Percentiles rank a stretch among this genome's conserved stretches.
phyloP scores from a whole-genome alignment of 2,888 invertebrate species.

The Sphaerophoria rueppellii region DNA sequence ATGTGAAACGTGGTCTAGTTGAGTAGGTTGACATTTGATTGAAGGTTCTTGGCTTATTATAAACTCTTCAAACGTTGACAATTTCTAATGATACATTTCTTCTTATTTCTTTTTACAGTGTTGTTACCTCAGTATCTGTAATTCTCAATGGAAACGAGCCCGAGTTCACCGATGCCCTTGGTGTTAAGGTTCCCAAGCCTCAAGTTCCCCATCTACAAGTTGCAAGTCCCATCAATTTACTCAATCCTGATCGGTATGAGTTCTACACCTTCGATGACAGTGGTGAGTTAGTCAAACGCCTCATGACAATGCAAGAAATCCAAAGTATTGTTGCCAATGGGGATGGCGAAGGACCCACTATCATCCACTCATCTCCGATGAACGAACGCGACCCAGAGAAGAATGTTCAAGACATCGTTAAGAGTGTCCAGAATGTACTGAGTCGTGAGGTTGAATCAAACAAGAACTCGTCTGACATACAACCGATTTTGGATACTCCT shows the following conservation, averaged over 20 bases:
- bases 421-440: slow-evolving; percentile 91
- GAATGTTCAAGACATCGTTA: slow-evolving; percentile 90
- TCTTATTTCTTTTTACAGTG: slow-evolving; percentile 82
- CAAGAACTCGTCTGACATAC: slow-evolving; percentile 83
- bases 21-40: too few species aligned
- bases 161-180: slow-evolving; percentile 87
- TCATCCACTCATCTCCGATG: slow-evolving; percentile 79
- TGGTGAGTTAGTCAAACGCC: slow-evolving; percentile 90
- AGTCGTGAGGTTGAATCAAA: slow-evolving; percentile 87
- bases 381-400: slow-evolving; percentile 84
- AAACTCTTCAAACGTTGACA: background rate
- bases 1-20: background rate
- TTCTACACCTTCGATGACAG: slow-evolving; percentile 94
- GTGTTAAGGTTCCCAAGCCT: slow-evolving; percentile 87
- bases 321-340: slow-evolving; percentile 93
- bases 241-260: slow-evolving; percentile 92
- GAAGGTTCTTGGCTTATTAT: background rate
- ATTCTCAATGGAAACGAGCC: slow-evolving; percentile 85
- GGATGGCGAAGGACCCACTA: slow-evolving; percentile 85
- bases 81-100: too few species aligned
- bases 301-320: slow-evolving; percentile 93
- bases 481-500: slow-evolving; percentile 86
- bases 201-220: slow-evolving; percentile 85
- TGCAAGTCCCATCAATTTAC: slow-evolving; percentile 90
- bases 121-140: slow-evolving; percentile 86